Base-by-base conservation (phyloP, 2,797 vertebrate genomes). In the Typhlichthys subterraneus region DNA sequence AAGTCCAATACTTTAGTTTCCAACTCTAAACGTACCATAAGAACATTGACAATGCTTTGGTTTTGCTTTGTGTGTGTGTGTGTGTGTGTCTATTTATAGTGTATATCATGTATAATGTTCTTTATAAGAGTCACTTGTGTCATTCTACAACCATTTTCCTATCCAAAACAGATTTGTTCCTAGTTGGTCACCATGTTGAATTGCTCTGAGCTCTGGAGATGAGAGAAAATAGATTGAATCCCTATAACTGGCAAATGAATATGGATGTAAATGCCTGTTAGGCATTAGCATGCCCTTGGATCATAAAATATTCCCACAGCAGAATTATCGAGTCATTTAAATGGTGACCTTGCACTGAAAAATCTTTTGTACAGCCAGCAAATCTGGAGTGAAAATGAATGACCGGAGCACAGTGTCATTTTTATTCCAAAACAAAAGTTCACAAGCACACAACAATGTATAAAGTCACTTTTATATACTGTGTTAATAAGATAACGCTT, bases 181-280 rank as follows among this genome's bases (percentile, higher is more conserved):
- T 46, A n/a, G 45, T 67, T 61, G 49, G 31, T 51, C 57, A 46
- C 56, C 53, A 49, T 65, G 69, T 56, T 57, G 55, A 70, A 45
- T 62, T 46, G 56, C 55, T 68, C 57, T 68, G 45, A 73, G 66
- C 60, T 66, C 49, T 45, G 51, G 7, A 70, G 65, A 76, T 72
- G 56, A 78, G 79, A 72, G 64, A 55, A 45, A 72, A 70, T 65
- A 55, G 67, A 71, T 61, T 77, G 57, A 74, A 53, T 70, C 50
- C 19, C 58, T 56, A 53, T 45, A 77, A 72, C 65, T 46, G 52
- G 33, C 46, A 4, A 57, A 71, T 69, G 69, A 73, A 79, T 75
- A 76, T 75, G 53, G 42, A 69, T 73, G 54, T 17, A 50, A 59
- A 59, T 46, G 29, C 48, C 53, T 72, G 19, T 56, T 15, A 54